Base-by-base conservation (phyloP, 2,113 vertebrate genomes). In the Oncorhynchus kisutch region DNA sequence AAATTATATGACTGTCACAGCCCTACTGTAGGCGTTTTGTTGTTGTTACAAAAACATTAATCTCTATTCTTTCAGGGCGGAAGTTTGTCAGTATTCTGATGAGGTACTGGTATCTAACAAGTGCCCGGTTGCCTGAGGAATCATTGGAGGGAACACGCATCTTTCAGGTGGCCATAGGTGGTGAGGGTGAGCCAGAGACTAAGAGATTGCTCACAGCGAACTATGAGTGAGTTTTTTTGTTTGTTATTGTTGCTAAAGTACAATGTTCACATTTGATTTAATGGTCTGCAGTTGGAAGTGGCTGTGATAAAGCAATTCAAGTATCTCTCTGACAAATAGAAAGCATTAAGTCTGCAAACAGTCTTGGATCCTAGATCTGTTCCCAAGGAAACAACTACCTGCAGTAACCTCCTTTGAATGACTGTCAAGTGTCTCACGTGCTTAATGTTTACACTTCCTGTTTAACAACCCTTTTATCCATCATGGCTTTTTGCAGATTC, bases 71-170 rank as follows among this genome's bases (percentile, higher is more conserved):
- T 88, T 81, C 85, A 97, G 97, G 94, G 78, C 95, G 96, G 69
- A 97, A 95, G 81, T 98, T 97, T 92, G 97, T 98, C 87, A 95
- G 94, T 70, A 98, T 99, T 88, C 86, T 98, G 88, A 97, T 97
- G 96, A 94, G 95, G 22, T 99, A 97, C 91, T 99, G 96, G 96
- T 99, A 99, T 86, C 87, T 98, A 83, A 96, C 95, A 3, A 95
- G 92, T 77, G 94, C 93, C 22, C 89, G 69, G 31, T 89, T 99
- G 65, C 94, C 96, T 72, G 94, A 95, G 0, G 88, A 95, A 18
- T 86, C 84, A 24, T 48, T 94, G 77, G 92, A 94, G 70, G 94
- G 93, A 87, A 84, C 90, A 27, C 93, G 89, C 70, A 81, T 95
- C 31, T 96, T 97, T 86, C 93, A 95, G 82, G 79, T 96, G 74